phyloP scores from a whole-genome alignment of 2,797 vertebrate genomes.

The Eremophila alpestris region DNA sequence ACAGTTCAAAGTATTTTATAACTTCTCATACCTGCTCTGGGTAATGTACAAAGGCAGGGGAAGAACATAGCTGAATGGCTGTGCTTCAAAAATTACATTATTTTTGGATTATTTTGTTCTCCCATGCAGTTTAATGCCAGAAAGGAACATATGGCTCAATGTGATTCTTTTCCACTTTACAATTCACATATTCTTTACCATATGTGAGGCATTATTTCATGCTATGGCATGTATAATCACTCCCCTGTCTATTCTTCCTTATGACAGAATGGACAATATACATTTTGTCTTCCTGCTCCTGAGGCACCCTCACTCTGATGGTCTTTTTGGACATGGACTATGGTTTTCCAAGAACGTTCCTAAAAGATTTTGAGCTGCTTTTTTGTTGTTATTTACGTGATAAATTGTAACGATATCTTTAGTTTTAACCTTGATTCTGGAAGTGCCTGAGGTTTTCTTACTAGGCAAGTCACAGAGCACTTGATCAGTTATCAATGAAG shows the following conservation, averaged over 20 bases:
- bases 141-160: not conserved
- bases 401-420: not conserved
- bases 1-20: not conserved
- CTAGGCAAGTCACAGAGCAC: not conserved
- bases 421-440: not conserved
- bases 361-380: not conserved
- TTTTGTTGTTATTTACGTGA: not conserved
- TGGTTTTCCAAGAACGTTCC: not conserved
- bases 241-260: not conserved
- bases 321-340: not conserved
- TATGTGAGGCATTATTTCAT: constrained; percentile 17
- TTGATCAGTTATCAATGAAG: constrained; percentile 35
- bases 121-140: not conserved
- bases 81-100: not conserved
- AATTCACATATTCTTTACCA: not conserved
- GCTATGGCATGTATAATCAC: not conserved
- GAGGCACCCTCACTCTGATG: not conserved
- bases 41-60: not conserved
- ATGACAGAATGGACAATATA: not conserved
- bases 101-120: constrained; percentile 45
- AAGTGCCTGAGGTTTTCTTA: not conserved
- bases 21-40: not conserved
- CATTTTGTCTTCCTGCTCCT: not conserved
- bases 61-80: not conserved
- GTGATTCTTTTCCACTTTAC: not conserved